Evolutionary conservation across 2,888 invertebrate species (phyloP).

Genomic region (Yponomeuta cagnagella): DNA sequence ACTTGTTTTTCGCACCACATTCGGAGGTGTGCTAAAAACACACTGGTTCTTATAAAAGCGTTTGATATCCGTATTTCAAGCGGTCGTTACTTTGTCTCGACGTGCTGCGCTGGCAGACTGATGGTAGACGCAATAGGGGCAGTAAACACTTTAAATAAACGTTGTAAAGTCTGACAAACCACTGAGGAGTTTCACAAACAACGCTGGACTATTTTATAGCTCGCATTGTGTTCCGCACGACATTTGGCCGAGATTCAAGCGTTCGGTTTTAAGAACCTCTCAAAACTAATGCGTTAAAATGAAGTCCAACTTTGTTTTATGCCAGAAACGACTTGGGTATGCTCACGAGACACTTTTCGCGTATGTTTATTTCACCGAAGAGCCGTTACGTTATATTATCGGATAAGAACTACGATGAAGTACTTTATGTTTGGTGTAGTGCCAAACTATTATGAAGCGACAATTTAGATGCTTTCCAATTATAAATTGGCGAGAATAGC

Average conservation of each 20-base stretch:
- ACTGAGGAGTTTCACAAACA: conserved; percentile 2
- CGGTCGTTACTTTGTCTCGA: background rate
- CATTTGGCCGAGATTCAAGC: conserved; percentile 59
- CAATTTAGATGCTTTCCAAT: conserved; percentile 40
- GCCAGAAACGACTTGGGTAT: background rate
- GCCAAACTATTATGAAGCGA: conserved; percentile 49
- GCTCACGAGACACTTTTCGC: background rate
- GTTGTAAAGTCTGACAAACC: background rate
- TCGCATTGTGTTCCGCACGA: conserved; percentile 27
- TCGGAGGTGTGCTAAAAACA: conserved; percentile 30
- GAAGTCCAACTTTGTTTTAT: background rate
- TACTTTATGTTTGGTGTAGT: conserved; percentile 32
- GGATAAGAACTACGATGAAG: conserved; percentile 8
- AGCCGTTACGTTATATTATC: conserved; percentile 1
- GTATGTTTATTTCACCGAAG: conserved; percentile 3
- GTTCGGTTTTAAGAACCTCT: conserved; percentile 4
- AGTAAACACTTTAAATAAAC: conserved; percentile 6
- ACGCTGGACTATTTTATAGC: conserved; percentile 21
- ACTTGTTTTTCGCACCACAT: conserved; percentile 34
- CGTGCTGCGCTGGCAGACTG: background rate
- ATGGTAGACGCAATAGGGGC: conserved; percentile 10
- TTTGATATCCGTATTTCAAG: conserved; percentile 8
- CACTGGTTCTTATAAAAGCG: conserved; percentile 23
- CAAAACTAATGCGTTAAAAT: conserved; percentile 9
- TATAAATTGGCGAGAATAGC: conserved; percentile 33